Percentiles rank a stretch among this genome's conserved stretches.
Conservation (phyloP, 2,113 vertebrate genomes). For the Mirounga angustirostris region DNA sequence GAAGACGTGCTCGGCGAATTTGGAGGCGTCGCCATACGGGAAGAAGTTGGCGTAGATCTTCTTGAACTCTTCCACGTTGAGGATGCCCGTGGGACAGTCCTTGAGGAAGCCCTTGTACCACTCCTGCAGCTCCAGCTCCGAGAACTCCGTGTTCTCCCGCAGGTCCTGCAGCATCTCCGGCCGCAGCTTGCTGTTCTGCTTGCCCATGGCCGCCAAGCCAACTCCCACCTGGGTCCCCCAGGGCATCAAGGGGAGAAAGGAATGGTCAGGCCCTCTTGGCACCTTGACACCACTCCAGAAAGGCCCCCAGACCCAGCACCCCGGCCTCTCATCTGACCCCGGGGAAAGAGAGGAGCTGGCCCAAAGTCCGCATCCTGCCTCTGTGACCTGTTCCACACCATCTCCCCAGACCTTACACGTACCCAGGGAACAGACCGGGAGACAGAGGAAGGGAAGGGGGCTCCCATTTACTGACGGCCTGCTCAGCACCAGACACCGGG, state of each 20-base stretch:
- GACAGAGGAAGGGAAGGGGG: neutral
- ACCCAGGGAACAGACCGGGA: neutral
- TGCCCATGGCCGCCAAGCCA: slow-evolving; percentile 92
- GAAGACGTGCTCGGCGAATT: slow-evolving; percentile 99
- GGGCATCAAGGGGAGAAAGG: slow-evolving; percentile 45
- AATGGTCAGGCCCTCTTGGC: neutral
- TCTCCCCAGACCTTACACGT: neutral
- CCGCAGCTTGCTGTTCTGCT: slow-evolving; percentile 99
- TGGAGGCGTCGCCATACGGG: slow-evolving; percentile 98
- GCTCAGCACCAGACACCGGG: neutral
- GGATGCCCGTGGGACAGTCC: slow-evolving; percentile 98
- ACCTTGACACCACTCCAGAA: neutral
- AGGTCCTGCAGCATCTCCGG: slow-evolving; percentile 99
- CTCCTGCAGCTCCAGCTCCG: slow-evolving; percentile 98
- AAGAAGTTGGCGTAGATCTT: slow-evolving; percentile 99
- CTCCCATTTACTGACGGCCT: neutral
- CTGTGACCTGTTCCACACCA: neutral
- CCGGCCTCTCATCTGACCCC: neutral
- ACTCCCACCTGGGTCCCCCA: slow-evolving; percentile 48
- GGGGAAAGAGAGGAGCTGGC: neutral
- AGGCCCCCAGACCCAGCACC: neutral
- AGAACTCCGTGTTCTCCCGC: slow-evolving; percentile 98
- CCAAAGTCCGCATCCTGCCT: neutral
- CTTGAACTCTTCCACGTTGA: slow-evolving; percentile 99
- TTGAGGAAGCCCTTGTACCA: slow-evolving; percentile 99